Evolutionary conservation across 2,797 vertebrate species (phyloP).

Genomic region (Galago senegalensis): DNA sequence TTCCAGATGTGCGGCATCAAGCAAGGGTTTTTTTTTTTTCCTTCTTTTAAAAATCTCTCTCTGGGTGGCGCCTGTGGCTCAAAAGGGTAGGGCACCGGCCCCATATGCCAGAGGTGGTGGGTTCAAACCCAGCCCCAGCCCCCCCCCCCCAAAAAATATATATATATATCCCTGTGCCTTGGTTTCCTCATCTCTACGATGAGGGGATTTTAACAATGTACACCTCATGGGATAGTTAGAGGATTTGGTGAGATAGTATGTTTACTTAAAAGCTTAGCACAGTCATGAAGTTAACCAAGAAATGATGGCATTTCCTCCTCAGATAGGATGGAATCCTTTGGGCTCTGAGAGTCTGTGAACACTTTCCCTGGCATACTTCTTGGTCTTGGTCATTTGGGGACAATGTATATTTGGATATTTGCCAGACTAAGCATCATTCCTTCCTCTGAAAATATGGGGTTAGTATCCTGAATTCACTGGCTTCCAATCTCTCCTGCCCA

Average conservation of each 20-base stretch:
- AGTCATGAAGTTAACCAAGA: neutral
- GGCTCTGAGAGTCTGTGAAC: neutral
- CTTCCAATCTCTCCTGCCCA: neutral
- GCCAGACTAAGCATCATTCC: neutral
- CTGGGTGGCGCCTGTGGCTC: too few relatives aligned
- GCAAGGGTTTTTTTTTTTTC: neutral
- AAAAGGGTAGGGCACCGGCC: too few relatives aligned
- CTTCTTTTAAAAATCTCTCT: neutral
- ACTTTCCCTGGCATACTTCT: neutral
- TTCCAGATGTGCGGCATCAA: neutral
- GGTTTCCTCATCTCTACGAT: neutral
- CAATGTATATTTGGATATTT: neutral
- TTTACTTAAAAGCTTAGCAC: neutral
- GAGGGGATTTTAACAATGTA: neutral
- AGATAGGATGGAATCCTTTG: neutral
- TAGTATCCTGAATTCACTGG: neutral
- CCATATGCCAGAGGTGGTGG: too few relatives aligned
- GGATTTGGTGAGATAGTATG: neutral
- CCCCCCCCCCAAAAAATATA: too few relatives aligned
- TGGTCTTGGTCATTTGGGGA: neutral
- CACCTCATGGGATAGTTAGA: neutral
- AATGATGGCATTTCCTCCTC: neutral
- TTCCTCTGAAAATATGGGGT: neutral
- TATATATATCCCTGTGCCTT: neutral
- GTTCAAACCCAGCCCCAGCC: too few relatives aligned